phyloP scores from a whole-genome alignment of 2,797 vertebrate genomes.

The Orestias chungarensis region DNA sequence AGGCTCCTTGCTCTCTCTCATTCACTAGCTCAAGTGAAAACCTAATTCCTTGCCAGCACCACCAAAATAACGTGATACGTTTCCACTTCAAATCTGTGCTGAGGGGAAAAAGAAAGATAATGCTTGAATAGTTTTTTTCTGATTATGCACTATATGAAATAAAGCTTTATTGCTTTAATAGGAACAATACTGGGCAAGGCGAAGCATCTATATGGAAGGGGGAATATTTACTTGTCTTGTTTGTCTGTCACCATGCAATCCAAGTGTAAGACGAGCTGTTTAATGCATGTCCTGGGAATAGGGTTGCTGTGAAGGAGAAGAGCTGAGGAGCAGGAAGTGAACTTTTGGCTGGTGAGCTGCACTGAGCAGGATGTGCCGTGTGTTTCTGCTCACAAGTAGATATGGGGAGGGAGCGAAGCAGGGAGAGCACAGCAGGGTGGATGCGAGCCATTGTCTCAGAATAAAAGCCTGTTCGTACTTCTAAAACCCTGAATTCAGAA shows the following conservation, averaged over 20 bases:
- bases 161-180: conserved; percentile 39
- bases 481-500: conserved; percentile 78
- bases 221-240: conserved; percentile 64
- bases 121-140: conserved; percentile 16
- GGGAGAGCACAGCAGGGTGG: conserved; percentile 72
- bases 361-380: conserved; percentile 79
- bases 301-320: conserved; percentile 69
- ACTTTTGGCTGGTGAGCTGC: conserved; percentile 75
- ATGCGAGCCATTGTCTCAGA: conserved; percentile 75
- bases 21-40: conserved; percentile 63
- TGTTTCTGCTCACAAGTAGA: conserved; percentile 80
- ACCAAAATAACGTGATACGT: conserved; percentile 69
- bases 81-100: conserved; percentile 71
- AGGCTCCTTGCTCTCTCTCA: conserved; percentile 42
- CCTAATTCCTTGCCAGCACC: conserved; percentile 43
- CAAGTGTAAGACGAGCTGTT: conserved; percentile 42
- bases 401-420: conserved; percentile 68
- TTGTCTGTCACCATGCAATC: conserved; percentile 55
- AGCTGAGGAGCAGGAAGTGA: conserved; percentile 78
- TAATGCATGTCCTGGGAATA: conserved; percentile 75
- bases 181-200: conserved; percentile 14
- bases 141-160: conserved; percentile 44
- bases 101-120: conserved; percentile 64
- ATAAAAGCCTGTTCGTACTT: conserved; percentile 73
- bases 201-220: conserved; percentile 38